Percentiles rank a stretch among this genome's conserved stretches.
Evolutionary conservation across 1,140 invertebrate genomes (phyloP).

Genomic region (Macrosteles quadrilineatus): DNA sequence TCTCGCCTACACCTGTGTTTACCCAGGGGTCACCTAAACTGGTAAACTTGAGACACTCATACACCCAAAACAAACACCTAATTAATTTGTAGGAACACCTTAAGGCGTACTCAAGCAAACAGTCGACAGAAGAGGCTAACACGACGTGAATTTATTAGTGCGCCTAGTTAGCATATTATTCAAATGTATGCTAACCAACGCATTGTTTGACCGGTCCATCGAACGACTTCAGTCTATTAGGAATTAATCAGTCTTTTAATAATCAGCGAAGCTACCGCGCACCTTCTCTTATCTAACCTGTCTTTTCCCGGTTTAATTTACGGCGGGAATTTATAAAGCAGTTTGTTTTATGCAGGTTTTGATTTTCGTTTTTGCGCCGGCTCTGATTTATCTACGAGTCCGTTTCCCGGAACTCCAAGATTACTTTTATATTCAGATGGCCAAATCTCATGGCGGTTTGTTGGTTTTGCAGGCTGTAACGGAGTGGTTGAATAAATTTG

Average conservation of each 20-base stretch:
- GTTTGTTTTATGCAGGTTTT: conserved; percentile 24
- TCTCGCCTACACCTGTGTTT: too few species aligned
- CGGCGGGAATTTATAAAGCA: conserved; percentile 15
- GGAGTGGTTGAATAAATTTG: too few species aligned
- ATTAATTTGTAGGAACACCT: too few species aligned
- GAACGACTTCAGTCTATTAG: too few species aligned
- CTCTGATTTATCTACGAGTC: neutral
- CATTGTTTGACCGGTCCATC: too few species aligned
- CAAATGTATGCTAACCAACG: conserved; percentile 27
- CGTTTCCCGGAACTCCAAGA: neutral
- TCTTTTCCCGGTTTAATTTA: conserved; percentile 6
- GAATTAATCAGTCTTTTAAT: too few species aligned
- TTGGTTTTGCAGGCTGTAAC: too few species aligned
- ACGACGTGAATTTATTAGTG: conserved; percentile 28
- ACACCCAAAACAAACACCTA: too few species aligned
- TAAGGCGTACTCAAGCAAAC: too few species aligned
- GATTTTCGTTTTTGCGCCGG: conserved; percentile 20
- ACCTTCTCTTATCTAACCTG: neutral
- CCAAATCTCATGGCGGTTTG: too few species aligned
- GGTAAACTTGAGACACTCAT: too few species aligned
- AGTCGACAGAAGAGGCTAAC: conserved; percentile 18
- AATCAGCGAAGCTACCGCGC: neutral
- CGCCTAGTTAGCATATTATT: conserved; percentile 25
- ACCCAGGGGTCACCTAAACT: too few species aligned
- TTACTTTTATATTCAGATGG: conserved; percentile 6